These are phyloP conservation scores for Nycticorax nycticorax DNA, from an alignment of 2,113 vertebrate species.

Conservation along the genomic window DNA sequence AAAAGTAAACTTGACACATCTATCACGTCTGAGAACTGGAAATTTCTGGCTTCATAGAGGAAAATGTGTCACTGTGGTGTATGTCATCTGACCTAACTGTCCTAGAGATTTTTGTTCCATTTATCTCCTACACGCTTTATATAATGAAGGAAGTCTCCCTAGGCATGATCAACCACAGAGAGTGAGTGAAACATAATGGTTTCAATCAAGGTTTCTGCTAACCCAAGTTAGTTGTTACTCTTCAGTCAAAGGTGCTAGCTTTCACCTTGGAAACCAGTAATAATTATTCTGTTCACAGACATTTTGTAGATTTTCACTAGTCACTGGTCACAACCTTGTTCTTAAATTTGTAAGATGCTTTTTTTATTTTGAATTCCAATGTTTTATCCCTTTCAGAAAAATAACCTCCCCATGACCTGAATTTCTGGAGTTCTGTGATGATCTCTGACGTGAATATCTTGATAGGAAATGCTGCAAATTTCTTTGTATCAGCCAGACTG, in stretches of 20 bases:
- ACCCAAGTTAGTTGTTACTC: slow-evolving; percentile 18
- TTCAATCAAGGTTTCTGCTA: slow-evolving; percentile 60
- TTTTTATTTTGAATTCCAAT: neutral
- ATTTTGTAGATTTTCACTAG: neutral
- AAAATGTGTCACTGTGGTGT: slow-evolving; percentile 45
- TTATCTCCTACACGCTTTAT: slow-evolving; percentile 40
- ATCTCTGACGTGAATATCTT: neutral
- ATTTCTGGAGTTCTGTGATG: slow-evolving; percentile 6
- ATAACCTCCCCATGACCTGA: neutral
- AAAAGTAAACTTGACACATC: slow-evolving; percentile 50
- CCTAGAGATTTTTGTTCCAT: slow-evolving; percentile 59
- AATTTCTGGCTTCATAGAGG: slow-evolving; percentile 52
- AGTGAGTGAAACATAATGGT: slow-evolving; percentile 48
- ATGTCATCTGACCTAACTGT: slow-evolving; percentile 47
- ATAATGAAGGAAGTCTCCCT: slow-evolving; percentile 65
- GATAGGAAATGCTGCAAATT: neutral
- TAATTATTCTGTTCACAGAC: slow-evolving; percentile 14
- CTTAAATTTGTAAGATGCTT: neutral
- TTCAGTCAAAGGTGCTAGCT: slow-evolving; percentile 20
- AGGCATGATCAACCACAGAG: slow-evolving; percentile 33
- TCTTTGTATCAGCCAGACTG: neutral
- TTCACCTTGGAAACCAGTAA: slow-evolving; percentile 21
- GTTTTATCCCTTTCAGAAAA: slow-evolving; percentile 10
- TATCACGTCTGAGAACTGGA: slow-evolving; percentile 36
- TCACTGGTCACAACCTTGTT: neutral